Percentiles rank a stretch among this genome's conserved stretches.
Evolutionary conservation across 23 tunicate genomes (phyloP).

Genomic region (Ciona savignyi): DNA sequence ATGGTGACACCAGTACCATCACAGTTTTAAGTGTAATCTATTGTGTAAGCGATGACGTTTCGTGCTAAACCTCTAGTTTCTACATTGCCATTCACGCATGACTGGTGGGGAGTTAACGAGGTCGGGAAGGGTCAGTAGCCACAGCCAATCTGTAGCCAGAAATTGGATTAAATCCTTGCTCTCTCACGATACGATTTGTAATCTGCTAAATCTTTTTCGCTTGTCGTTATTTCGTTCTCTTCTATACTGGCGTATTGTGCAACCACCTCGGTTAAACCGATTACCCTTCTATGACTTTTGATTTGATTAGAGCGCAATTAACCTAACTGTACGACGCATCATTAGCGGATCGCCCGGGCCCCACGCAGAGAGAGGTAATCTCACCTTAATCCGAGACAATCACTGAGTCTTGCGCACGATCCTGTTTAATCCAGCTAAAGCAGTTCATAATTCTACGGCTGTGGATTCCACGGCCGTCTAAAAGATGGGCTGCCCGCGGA

Average conservation of each 20-base stretch:
- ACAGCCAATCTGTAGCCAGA: not conserved
- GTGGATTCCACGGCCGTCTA: not conserved
- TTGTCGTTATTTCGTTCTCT: not conserved
- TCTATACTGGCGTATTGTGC: not conserved
- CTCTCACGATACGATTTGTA: not conserved
- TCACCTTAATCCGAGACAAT: not conserved
- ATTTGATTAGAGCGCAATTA: not conserved
- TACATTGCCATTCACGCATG: not conserved
- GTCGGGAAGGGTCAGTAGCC: not conserved
- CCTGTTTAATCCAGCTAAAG: not conserved
- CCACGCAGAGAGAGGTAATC: not conserved
- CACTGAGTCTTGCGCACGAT: not conserved
- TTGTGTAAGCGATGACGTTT: no score
- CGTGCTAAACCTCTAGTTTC: no score
- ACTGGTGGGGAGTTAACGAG: not conserved
- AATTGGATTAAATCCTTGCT: not conserved
- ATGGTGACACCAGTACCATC: no score
- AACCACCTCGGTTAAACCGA: not conserved
- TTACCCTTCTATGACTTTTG: not conserved
- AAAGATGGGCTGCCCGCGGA: not conserved
- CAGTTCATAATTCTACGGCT: not conserved
- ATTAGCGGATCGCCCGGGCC: not conserved
- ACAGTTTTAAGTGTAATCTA: no score
- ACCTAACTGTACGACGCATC: not conserved
- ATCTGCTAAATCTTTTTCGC: not conserved